Conservation (phyloP, 2,797 vertebrate species). For the Aulostomus chinensis region DNA sequence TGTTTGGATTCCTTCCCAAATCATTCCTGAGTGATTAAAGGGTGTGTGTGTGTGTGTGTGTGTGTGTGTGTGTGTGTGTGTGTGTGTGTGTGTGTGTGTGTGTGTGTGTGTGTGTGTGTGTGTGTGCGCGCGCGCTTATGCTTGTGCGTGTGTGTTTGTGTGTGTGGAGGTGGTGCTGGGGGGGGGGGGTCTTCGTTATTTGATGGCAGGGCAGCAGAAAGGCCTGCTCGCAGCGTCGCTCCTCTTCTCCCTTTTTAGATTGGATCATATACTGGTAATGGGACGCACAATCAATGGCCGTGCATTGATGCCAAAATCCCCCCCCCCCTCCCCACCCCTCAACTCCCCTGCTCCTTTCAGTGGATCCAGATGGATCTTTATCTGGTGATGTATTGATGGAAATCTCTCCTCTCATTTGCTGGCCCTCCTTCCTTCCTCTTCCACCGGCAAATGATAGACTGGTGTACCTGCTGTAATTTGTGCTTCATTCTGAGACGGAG, state of each 20-base stretch:
- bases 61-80: not conserved
- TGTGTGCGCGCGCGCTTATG: no score
- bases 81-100: not conserved
- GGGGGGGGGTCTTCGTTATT: conserved; percentile 70
- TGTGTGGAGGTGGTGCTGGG: no score
- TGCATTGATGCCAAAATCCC: conserved; percentile 71
- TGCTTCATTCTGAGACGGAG: conserved; percentile 39
- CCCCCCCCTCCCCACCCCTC: conserved; percentile 17
- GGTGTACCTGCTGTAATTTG: conserved; percentile 67
- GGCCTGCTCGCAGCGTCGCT: conserved; percentile 49
- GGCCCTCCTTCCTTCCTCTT: conserved; percentile 75
- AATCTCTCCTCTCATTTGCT: conserved; percentile 64
- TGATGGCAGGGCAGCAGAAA: conserved; percentile 65
- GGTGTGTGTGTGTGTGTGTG: conserved; percentile 1
- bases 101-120: not conserved
- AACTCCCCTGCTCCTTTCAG: conserved; percentile 62
- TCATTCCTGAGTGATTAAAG: conserved; percentile 68
- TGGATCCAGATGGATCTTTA: conserved; percentile 84
- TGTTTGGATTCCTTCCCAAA: conserved; percentile 79
- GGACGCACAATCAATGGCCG: conserved; percentile 78
- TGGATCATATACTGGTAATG: conserved; percentile 78
- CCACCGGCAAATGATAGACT: conserved; percentile 62
- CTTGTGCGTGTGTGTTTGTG: not conserved
- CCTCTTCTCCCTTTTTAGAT: conserved; percentile 68
- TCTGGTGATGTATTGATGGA: conserved; percentile 78